Conservation (phyloP, 2,113 vertebrate species). For the Pipa parva region DNA sequence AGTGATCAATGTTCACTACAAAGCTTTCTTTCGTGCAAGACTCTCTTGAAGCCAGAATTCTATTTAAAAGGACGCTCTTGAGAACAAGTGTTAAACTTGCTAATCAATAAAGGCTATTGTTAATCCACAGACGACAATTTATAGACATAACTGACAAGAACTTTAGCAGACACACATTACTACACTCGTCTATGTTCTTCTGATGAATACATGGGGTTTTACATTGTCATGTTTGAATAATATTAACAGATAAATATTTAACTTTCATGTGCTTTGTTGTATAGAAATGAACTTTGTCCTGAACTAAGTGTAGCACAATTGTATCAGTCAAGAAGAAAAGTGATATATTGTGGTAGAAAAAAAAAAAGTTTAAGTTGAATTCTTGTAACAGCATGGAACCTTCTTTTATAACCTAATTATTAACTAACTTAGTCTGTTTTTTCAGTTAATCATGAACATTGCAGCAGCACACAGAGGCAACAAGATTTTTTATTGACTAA, state of each 20-base stretch:
- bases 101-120: slow-evolving; percentile 9
- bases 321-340: not conserved
- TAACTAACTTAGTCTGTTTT: no score
- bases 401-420: no score
- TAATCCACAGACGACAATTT: slow-evolving; percentile 8
- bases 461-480: no score
- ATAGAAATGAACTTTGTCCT: not conserved
- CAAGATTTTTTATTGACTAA: no score
- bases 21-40: not conserved
- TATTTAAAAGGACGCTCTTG: not conserved
- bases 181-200: not conserved
- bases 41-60: slow-evolving; percentile 3
- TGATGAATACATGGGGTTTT: not conserved
- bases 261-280: not conserved
- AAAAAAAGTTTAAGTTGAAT: no score
- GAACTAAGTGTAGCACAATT: not conserved
- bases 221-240: not conserved
- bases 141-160: slow-evolving; percentile 9
- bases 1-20: slow-evolving; percentile 5
- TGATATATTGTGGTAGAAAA: not conserved
- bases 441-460: no score
- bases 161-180: not conserved
- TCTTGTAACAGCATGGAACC: no score
- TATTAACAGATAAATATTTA: not conserved
- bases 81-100: not conserved